These are phyloP conservation scores for Mechanitis mazaeus DNA, from an alignment of 2,888 invertebrate species.

Conservation along the genomic window DNA sequence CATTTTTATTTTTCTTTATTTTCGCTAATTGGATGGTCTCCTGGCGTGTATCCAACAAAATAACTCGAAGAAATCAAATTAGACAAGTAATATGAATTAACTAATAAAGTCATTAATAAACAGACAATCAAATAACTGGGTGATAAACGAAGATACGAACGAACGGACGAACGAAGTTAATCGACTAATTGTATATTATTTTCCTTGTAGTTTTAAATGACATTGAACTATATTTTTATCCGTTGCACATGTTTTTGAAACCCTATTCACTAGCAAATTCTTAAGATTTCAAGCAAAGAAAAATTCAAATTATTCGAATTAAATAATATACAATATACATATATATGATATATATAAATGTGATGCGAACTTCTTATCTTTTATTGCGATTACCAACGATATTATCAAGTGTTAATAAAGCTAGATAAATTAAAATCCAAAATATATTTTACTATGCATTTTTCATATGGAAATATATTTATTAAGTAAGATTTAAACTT, in stretches of 20 bases:
- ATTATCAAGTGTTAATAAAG: too few species aligned
- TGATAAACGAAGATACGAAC: background rate
- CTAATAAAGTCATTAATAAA: constrained; percentile 23
- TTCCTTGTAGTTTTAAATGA: constrained; percentile 12
- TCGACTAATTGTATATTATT: constrained; percentile 1
- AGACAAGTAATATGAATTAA: constrained; percentile 17
- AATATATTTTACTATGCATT: too few species aligned
- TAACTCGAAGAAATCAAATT: constrained; percentile 12
- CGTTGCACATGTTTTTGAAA: constrained; percentile 7
- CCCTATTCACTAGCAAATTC: constrained; percentile 2
- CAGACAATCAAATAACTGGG: background rate
- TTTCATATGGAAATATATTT: too few species aligned
- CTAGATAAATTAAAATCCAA: too few species aligned
- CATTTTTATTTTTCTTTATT: constrained; percentile 10
- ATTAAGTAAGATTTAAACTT: too few species aligned
- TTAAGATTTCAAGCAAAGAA: too few species aligned
- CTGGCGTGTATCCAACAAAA: constrained; percentile 20
- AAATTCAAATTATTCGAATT: background rate
- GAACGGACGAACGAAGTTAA: background rate
- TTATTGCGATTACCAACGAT: too few species aligned
- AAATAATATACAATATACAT: too few species aligned
- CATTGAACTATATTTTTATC: constrained; percentile 19
- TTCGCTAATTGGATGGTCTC: constrained; percentile 12
- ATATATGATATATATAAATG: too few species aligned
- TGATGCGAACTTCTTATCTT: too few species aligned